Percentiles rank a stretch among this genome's conserved stretches.
phyloP scores from a whole-genome alignment of 2,888 invertebrate genomes.

The Deilephila elpenor region DNA sequence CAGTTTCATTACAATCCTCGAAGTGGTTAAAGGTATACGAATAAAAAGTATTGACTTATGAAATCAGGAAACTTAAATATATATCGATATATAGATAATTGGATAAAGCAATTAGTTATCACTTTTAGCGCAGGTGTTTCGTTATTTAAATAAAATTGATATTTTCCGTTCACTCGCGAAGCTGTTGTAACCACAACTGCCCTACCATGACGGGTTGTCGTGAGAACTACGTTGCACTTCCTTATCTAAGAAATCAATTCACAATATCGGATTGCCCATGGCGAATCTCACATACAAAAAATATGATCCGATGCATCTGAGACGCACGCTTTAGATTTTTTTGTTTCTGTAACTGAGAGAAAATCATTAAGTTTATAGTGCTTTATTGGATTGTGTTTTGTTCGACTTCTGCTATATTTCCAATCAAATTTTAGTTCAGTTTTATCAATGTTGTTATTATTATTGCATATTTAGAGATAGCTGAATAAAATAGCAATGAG shows the following conservation, averaged over 20 bases:
- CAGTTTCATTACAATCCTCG: too few species aligned
- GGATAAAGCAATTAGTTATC: neutral
- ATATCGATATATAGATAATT: too few species aligned
- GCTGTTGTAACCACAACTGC: conserved; percentile 46
- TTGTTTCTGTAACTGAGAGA: neutral
- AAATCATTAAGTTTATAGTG: neutral
- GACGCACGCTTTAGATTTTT: neutral
- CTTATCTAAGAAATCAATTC: conserved; percentile 52
- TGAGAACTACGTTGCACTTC: conserved; percentile 52
- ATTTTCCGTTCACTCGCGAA: conserved; percentile 36
- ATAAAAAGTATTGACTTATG: too few species aligned
- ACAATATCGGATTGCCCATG: conserved; percentile 41
- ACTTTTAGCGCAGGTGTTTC: neutral
- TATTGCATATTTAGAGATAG: too few species aligned
- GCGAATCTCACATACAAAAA: conserved; percentile 39
- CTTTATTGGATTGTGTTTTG: neutral
- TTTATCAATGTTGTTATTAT: too few species aligned
- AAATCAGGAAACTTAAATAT: too few species aligned
- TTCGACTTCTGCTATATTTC: neutral
- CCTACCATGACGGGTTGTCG: conserved; percentile 53
- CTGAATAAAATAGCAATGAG: too few species aligned
- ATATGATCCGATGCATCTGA: conserved; percentile 30
- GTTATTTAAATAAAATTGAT: conserved; percentile 30
- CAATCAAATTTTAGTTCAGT: neutral
- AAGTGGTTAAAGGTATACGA: too few species aligned